phyloP scores from a whole-genome alignment of 2,113 vertebrate species.

The Mola mola region DNA sequence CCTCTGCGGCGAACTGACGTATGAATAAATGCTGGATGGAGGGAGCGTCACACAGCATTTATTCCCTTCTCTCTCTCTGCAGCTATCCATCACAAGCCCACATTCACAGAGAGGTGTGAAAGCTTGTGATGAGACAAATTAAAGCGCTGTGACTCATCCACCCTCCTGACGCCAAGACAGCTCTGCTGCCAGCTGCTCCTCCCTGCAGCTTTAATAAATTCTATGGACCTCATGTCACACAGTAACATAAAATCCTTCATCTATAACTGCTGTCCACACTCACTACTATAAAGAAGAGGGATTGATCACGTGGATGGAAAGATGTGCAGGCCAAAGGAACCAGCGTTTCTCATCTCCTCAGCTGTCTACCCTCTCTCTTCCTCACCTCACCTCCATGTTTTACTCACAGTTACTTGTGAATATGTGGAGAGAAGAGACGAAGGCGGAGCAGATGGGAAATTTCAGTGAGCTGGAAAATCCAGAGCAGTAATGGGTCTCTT shows the following conservation, averaged over 20 bases:
- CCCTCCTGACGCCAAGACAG: slow-evolving; percentile 17
- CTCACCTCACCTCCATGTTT: slow-evolving; percentile 71
- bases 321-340: slow-evolving; percentile 31
- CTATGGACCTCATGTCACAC: neutral
- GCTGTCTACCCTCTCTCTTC: slow-evolving; percentile 47
- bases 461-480: slow-evolving; percentile 65
- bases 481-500: slow-evolving; percentile 8
- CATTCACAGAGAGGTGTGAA: slow-evolving; percentile 18
- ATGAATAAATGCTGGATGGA: slow-evolving; percentile 16
- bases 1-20: slow-evolving; percentile 3
- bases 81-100: slow-evolving; percentile 9
- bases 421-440: slow-evolving; percentile 17
- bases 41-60: neutral
- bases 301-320: slow-evolving; percentile 1
- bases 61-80: slow-evolving; percentile 11
- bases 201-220: slow-evolving; percentile 4
- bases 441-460: slow-evolving; percentile 61
- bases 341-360: slow-evolving; percentile 54
- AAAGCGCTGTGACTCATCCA: slow-evolving; percentile 38
- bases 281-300: neutral
- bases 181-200: slow-evolving; percentile 17
- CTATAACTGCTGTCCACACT: neutral
- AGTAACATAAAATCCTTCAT: neutral
- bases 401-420: slow-evolving; percentile 30
- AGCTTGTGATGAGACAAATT: slow-evolving; percentile 9